Conservation (phyloP, 2,888 invertebrate species). For the Sipha maydis region DNA sequence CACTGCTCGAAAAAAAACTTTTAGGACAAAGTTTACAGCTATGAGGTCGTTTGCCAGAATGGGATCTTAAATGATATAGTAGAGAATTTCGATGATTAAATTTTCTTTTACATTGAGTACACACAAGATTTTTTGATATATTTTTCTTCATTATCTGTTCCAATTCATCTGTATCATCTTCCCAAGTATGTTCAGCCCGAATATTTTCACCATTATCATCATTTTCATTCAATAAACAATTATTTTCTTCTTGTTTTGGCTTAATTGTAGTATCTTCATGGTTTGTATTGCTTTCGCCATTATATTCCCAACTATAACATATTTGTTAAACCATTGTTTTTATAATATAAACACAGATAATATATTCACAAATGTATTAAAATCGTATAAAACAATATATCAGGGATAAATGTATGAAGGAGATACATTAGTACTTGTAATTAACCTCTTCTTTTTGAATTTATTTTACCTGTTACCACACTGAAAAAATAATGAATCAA, state of each 20-base stretch:
- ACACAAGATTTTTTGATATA: slow-evolving; percentile 69
- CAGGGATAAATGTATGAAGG: too few species aligned
- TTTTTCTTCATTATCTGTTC: slow-evolving; percentile 64
- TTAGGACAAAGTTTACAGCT: slow-evolving; percentile 84
- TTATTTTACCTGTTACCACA: too few species aligned
- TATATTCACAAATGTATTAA: too few species aligned
- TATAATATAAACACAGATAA: background rate
- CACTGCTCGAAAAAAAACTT: slow-evolving; percentile 83
- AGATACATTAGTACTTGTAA: too few species aligned
- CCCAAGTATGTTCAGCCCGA: slow-evolving; percentile 61
- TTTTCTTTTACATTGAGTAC: slow-evolving; percentile 77
- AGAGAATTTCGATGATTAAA: slow-evolving; percentile 86
- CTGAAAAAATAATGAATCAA: too few species aligned
- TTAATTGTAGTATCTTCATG: slow-evolving; percentile 32
- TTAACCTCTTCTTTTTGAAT: too few species aligned
- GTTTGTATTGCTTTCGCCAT: slow-evolving; percentile 50
- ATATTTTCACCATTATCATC: slow-evolving; percentile 59
- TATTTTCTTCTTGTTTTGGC: slow-evolving; percentile 45
- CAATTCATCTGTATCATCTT: slow-evolving; percentile 67
- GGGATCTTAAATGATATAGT: slow-evolving; percentile 84
- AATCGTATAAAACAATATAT: too few species aligned
- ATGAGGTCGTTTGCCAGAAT: slow-evolving; percentile 80
- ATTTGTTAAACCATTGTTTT: background rate
- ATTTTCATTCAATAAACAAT: slow-evolving; percentile 49
- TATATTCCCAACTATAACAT: slow-evolving; percentile 53